Evolutionary conservation across 2,113 vertebrate species (phyloP), one percentile per base, ranked within the genome.

Genomic region (Mugil cephalus): DNA sequence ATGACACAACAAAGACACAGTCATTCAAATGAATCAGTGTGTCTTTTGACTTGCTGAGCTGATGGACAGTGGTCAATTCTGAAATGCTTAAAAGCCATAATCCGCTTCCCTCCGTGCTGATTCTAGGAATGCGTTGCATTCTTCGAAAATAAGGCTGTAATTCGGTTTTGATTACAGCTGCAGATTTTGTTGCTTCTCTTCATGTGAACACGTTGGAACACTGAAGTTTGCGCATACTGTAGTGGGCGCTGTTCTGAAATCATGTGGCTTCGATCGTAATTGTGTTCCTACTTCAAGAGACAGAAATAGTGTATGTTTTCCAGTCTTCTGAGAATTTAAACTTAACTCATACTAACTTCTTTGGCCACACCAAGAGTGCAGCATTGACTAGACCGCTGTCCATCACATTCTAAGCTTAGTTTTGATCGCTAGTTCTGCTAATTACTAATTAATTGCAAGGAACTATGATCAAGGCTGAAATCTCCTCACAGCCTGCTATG

Each of bases 1-100:
- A 87, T 83, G 89, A 86, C 76, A 80, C 73, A 64, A 80, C 54
- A 84, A 89, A 90, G 79, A 90, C 86, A 90, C 85, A 80, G 48
- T 62, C 67, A 82, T 81, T 89, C 69, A 47, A 34, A 39, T 39
- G 21, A 75, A 87, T 83, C 18, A 60, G 40, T 87, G 86, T 88
- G 89, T 91, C 81, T 87, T 90, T 87, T 76, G 60, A 59, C 4
- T 46, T 19, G 13, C 7, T 13, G 50, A 80, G 47, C 39, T 63
- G 71, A 79, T 79, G 74, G 78, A 86, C 78, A 53, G 55, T 15
- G 42, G 35, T 35, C 10, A n/a, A 30, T 10, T 47, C 72, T 68
- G 38, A 30, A 69, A 63, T 50, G 54, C 45, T 43, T 59, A 0
- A n/a, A n/a, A n/a, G n/a, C n/a, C n/a, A n/a, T n/a, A n/a, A n/a